Evolutionary conservation across 2,888 invertebrate genomes (phyloP).

Genomic region (Hedychridium roseum): DNA sequence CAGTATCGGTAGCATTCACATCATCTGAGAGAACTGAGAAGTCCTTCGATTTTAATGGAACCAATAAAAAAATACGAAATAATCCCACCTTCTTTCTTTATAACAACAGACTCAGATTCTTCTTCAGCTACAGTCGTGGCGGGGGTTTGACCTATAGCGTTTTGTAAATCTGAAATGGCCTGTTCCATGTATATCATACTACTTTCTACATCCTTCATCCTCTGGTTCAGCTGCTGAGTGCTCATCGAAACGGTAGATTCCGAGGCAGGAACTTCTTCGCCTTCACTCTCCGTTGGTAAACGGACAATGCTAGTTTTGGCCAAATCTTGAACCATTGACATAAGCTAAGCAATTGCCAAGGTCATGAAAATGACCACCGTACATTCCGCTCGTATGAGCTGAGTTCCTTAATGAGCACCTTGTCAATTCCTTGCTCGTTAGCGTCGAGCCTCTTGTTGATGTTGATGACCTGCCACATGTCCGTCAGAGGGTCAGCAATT

Average conservation of each 20-base stretch:
- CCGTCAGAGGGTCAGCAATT: conserved; percentile 64
- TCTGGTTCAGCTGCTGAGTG: conserved; percentile 64
- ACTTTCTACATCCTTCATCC: conserved; percentile 34
- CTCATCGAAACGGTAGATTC: conserved; percentile 22
- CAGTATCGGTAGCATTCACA: too few species aligned
- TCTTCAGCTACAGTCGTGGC: not conserved
- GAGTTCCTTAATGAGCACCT: too few species aligned
- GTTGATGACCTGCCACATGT: conserved; percentile 73
- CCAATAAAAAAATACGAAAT: too few species aligned
- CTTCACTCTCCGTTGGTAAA: too few species aligned
- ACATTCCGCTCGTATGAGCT: too few species aligned
- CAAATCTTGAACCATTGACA: conserved; percentile 46
- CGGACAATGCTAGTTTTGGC: too few species aligned
- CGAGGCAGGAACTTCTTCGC: too few species aligned
- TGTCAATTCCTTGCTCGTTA: conserved; percentile 69
- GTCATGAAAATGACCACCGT: too few species aligned
- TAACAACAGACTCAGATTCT: too few species aligned
- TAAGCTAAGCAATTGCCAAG: conserved; percentile 33
- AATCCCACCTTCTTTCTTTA: too few species aligned
- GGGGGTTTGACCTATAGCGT: conserved; percentile 3
- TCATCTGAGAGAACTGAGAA: too few species aligned
- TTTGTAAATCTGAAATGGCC: conserved; percentile 20
- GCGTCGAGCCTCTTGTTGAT: conserved; percentile 73
- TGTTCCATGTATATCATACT: conserved; percentile 22
- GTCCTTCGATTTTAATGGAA: too few species aligned